A percentile compares a stretch with the other conserved stretches of the same genome.
phyloP scores from a whole-genome alignment of 2,797 vertebrate species.

The Squalus acanthias region DNA sequence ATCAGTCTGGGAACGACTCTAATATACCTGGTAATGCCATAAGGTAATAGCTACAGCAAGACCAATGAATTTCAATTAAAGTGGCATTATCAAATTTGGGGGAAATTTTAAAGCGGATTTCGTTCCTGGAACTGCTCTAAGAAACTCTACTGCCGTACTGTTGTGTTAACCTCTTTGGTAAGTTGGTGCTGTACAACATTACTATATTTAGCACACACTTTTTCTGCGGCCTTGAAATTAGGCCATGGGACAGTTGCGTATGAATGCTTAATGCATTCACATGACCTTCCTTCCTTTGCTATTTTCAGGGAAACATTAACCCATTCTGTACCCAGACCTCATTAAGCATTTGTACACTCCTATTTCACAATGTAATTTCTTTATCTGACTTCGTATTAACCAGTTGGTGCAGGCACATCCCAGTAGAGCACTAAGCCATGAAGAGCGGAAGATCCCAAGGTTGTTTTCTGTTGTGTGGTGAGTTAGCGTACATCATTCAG shows the following conservation, averaged over 20 bases:
- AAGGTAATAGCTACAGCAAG: neutral
- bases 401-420: neutral
- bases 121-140: no score
- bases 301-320: neutral
- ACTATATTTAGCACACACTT: no score
- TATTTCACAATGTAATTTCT: neutral
- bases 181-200: neutral
- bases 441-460: neutral
- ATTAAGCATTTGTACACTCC: neutral
- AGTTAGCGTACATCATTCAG: neutral
- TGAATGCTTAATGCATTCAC: neutral
- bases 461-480: neutral
- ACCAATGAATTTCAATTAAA: neutral
- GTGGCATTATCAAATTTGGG: neutral
- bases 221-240: neutral
- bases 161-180: neutral
- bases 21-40: neutral
- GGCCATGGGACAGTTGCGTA: neutral
- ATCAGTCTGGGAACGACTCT: neutral
- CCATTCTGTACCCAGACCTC: neutral
- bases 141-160: neutral
- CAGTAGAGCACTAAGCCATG: neutral
- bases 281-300: neutral
- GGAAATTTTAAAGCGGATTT: neutral
- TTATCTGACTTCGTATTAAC: neutral